A percentile compares a stretch with the other conserved stretches of the same genome.
Evolutionary conservation across 1,140 invertebrate species (phyloP).

Genomic region (Anthonomus grandis): DNA sequence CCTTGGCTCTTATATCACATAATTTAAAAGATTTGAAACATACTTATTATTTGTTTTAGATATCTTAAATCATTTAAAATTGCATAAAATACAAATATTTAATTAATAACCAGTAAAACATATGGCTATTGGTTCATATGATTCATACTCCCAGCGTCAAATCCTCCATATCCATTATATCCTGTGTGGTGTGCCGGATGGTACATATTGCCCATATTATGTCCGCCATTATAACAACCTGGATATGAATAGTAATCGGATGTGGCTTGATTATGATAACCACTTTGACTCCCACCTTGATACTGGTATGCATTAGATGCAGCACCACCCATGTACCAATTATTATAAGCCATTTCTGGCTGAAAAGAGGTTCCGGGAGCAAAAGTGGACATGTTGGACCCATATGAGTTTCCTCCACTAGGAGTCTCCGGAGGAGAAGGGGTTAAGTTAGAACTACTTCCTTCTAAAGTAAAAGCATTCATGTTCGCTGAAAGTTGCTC

Average conservation of each 20-base stretch:
- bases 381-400: background rate
- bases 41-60: no score
- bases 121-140: slow-evolving; percentile 9
- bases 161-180: background rate
- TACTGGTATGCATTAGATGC: background rate
- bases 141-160: background rate
- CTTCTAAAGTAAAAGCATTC: slow-evolving; percentile 51
- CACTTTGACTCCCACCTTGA: background rate
- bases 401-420: background rate
- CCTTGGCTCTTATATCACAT: no score
- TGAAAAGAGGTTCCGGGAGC: background rate
- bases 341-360: slow-evolving; percentile 6
- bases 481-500: slow-evolving; percentile 23
- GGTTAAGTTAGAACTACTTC: slow-evolving; percentile 61
- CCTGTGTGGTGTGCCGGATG: background rate
- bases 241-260: background rate
- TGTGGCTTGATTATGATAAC: background rate
- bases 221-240: background rate
- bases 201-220: slow-evolving; percentile 4
- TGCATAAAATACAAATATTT: no score
- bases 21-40: no score
- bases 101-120: no score
- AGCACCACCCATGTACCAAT: slow-evolving; percentile 8
- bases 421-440: slow-evolving; percentile 47
- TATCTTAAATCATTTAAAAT: no score